Evolutionary conservation across 2,797 vertebrate species (phyloP).

Genomic region (Megaceryle alcyon): DNA sequence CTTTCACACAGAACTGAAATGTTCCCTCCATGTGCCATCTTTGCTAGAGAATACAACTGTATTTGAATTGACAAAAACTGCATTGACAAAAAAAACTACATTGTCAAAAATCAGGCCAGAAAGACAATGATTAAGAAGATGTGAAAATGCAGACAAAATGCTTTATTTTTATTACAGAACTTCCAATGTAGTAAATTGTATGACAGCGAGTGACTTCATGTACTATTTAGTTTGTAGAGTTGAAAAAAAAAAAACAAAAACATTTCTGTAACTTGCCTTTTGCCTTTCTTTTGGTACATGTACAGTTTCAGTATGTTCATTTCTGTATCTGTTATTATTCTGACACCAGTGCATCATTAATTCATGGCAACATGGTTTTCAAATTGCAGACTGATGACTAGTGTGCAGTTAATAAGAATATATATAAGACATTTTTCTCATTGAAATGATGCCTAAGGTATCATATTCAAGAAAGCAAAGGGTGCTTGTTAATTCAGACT

Average conservation of each 20-base stretch:
- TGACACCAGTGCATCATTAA: background rate
- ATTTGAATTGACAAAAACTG: too few relatives aligned
- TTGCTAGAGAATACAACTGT: background rate
- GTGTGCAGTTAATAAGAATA: background rate
- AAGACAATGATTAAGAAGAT: background rate
- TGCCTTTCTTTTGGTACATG: background rate
- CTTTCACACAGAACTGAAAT: background rate
- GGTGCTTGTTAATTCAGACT: constrained; percentile 4
- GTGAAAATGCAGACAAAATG: background rate
- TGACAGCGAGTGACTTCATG: background rate
- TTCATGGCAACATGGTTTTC: constrained; percentile 22
- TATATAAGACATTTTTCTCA: background rate
- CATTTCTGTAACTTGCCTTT: background rate
- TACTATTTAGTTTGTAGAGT: background rate
- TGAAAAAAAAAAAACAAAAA: background rate
- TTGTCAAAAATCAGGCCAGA: background rate
- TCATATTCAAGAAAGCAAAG: constrained; percentile 7
- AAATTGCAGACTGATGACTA: background rate
- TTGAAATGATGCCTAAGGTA: background rate
- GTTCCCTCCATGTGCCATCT: background rate
- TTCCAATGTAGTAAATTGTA: background rate
- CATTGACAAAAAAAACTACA: background rate
- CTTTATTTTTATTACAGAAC: background rate
- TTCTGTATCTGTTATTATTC: background rate
- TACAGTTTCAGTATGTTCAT: background rate